Evolutionary conservation across 92 coral and sea anemone genomes (phyloP).

Genomic region (Epizoanthus scotinus): DNA sequence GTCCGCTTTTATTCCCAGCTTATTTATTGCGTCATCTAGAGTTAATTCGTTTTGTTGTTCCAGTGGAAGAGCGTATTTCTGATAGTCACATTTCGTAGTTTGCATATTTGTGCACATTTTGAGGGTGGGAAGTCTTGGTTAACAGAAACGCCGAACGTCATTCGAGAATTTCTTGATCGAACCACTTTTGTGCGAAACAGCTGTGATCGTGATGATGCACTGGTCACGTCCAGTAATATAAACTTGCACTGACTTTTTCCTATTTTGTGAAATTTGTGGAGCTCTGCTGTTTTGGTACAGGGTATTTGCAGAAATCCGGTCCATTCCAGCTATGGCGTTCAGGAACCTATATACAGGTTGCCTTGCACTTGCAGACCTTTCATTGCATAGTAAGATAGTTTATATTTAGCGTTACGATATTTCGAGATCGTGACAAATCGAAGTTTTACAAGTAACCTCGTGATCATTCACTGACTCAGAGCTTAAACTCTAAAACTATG

Average conservation of each 20-base stretch:
- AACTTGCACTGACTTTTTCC: background rate
- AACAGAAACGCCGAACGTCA: background rate
- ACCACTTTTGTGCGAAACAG: constrained; percentile 9
- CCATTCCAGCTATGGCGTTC: background rate
- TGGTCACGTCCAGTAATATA: constrained; percentile 1
- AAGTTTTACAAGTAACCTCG: background rate
- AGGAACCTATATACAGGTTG: background rate
- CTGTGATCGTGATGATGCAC: constrained; percentile 4
- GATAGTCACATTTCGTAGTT: background rate
- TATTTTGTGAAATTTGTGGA: background rate
- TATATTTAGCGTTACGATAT: constrained; percentile 30
- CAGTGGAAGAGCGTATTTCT: background rate
- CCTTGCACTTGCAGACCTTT: background rate
- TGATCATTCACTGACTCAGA: background rate
- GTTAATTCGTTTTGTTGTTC: background rate
- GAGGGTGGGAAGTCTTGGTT: background rate
- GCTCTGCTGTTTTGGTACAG: background rate
- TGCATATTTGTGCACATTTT: constrained; percentile 1
- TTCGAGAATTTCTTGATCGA: constrained; percentile 26
- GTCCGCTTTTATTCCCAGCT: constrained; percentile 13
- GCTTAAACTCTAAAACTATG: constrained; percentile 1
- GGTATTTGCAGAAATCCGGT: constrained; percentile 6
- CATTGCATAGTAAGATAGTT: no score
- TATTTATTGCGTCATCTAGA: background rate
- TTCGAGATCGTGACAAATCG: constrained; percentile 22